These are phyloP conservation scores for Heliopora coerulea DNA, from an alignment of 92 coral and sea anemone genomes.

Conservation along the genomic window DNA sequence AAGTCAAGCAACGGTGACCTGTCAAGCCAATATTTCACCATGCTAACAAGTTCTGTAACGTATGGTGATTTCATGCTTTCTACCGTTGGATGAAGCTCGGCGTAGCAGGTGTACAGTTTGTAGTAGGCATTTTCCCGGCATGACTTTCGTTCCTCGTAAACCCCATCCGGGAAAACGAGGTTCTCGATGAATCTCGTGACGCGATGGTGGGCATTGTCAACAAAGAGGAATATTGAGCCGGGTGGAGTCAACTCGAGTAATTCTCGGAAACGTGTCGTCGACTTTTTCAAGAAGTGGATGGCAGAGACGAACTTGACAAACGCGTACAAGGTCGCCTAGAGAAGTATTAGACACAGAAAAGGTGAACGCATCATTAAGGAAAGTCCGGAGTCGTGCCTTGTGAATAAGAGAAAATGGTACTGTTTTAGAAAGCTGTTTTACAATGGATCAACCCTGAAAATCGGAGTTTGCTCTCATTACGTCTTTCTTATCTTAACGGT, in stretches of 20 bases:
- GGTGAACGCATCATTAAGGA: too few species aligned
- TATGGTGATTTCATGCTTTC: conserved; percentile 70
- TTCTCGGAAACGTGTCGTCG: conserved; percentile 71
- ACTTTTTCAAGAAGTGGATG: conserved; percentile 84
- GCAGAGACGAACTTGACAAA: conserved; percentile 96
- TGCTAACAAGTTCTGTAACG: conserved; percentile 85
- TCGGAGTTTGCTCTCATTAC: too few species aligned
- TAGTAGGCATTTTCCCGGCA: conserved; percentile 72
- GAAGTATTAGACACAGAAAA: too few species aligned
- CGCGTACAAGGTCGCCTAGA: conserved; percentile 81
- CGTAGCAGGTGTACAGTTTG: conserved; percentile 88
- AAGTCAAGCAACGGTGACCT: conserved; percentile 90
- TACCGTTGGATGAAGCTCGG: conserved; percentile 86
- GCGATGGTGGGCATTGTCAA: conserved; percentile 98
- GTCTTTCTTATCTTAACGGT: too few species aligned
- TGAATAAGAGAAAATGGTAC: too few species aligned
- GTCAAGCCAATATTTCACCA: conserved; percentile 84
- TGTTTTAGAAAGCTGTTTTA: too few species aligned
- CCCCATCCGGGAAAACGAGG: conserved; percentile 77
- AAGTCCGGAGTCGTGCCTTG: too few species aligned
- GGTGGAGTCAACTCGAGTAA: conserved; percentile 68
- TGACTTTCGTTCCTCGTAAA: conserved; percentile 65
- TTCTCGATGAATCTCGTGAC: conserved; percentile 89
- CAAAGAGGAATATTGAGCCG: conserved; percentile 85
- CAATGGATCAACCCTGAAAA: too few species aligned